These are phyloP conservation scores for Drosophila rhopaloa DNA, from an alignment of 1,140 invertebrate species.

Conservation along the genomic window DNA sequence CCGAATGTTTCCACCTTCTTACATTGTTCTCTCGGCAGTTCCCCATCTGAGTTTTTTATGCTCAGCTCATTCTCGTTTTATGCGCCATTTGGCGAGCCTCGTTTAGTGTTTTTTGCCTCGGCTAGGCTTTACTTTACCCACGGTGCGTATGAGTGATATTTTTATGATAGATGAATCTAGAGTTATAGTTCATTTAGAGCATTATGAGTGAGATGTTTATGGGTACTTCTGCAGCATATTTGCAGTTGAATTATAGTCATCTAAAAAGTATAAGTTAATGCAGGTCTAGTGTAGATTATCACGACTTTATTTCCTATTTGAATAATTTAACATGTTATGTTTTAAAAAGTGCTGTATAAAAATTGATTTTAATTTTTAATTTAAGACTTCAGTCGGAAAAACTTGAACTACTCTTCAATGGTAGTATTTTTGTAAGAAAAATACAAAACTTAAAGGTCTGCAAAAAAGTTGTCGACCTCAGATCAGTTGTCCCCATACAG, in stretches of 20 bases:
- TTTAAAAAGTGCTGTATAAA: no score
- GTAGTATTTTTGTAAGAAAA: not conserved
- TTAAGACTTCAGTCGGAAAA: no score
- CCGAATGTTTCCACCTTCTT: conserved; percentile 29
- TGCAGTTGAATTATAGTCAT: conserved; percentile 18
- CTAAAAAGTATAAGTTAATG: conserved; percentile 20
- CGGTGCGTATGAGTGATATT: conserved; percentile 61
- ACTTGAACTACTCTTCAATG: no score
- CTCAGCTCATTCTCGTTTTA: conserved; percentile 32
- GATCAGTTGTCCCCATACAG: conserved; percentile 8
- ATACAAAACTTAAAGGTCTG: no score
- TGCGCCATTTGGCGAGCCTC: conserved; percentile 30
- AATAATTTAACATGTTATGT: not conserved
- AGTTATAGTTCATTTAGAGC: conserved; percentile 48
- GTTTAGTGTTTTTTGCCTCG: conserved; percentile 9
- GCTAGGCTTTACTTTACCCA: conserved; percentile 28
- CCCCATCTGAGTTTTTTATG: conserved; percentile 33
- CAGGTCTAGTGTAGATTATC: not conserved
- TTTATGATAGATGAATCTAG: conserved; percentile 42
- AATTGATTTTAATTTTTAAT: no score
- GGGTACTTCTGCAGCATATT: conserved; percentile 23
- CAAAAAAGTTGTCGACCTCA: conserved; percentile 4
- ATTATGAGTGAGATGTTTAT: conserved; percentile 44
- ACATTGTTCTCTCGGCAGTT: conserved; percentile 34
- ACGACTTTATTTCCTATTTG: not conserved